Evolutionary conservation across 2,113 vertebrate genomes (phyloP).

Genomic region (Marmota monax): DNA sequence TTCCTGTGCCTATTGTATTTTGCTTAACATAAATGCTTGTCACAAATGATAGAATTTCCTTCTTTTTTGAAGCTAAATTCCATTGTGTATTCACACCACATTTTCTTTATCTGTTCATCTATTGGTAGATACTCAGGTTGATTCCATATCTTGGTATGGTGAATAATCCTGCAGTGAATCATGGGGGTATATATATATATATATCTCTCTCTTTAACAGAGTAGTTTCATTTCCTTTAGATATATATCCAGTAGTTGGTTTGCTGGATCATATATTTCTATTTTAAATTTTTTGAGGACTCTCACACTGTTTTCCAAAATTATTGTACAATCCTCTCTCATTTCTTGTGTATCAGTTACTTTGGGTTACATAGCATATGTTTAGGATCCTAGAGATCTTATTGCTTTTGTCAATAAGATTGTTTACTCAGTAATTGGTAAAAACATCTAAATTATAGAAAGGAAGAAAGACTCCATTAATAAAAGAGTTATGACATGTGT

Average conservation of each 20-base stretch:
- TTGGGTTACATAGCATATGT: conserved; percentile 20
- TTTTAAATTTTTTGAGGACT: not conserved
- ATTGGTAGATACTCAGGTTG: not conserved
- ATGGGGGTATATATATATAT: not conserved
- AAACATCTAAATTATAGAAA: conserved; percentile 11
- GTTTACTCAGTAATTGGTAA: conserved; percentile 3
- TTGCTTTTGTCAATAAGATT: not conserved
- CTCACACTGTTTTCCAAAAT: not conserved
- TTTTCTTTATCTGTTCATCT: not conserved
- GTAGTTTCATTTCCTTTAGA: not conserved
- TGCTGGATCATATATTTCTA: not conserved
- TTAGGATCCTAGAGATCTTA: conserved; percentile 7
- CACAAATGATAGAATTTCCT: not conserved
- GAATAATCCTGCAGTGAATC: not conserved
- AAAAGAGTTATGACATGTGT: conserved; percentile 4
- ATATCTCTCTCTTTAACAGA: not conserved
- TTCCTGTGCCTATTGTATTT: not conserved
- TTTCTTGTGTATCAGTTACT: not conserved
- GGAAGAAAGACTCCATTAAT: conserved; percentile 26
- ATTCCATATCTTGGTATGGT: not conserved
- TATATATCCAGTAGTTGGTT: not conserved
- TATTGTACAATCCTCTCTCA: not conserved
- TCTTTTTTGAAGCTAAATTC: not conserved
- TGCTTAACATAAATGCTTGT: not conserved
- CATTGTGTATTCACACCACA: not conserved